A percentile compares a stretch with the other conserved stretches of the same genome.
Evolutionary conservation across 2,888 invertebrate species (phyloP).

Genomic region (Hirudinaria manillensis): DNA sequence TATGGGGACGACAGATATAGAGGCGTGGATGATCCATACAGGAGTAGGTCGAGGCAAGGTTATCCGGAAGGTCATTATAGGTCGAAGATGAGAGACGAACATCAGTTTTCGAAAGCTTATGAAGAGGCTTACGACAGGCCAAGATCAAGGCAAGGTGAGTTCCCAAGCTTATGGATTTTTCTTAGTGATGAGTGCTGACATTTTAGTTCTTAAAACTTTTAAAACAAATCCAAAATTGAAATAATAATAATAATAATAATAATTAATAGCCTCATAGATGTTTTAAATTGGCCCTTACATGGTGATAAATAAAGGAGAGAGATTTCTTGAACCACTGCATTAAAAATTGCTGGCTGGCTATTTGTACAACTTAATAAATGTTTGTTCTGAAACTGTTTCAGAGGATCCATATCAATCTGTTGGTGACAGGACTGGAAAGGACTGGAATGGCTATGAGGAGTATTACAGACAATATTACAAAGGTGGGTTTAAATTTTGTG

Average conservation of each 20-base stretch:
- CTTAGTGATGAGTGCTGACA: background rate
- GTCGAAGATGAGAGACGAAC: slow-evolving; percentile 34
- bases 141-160: slow-evolving; percentile 31
- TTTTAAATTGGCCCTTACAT: background rate
- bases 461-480: slow-evolving; percentile 25
- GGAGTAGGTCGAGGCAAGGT: slow-evolving; percentile 37
- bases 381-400: too few species aligned
- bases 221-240: background rate
- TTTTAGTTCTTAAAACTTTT: background rate
- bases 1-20: slow-evolving; percentile 11
- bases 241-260: background rate
- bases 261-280: background rate
- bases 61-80: slow-evolving; percentile 35
- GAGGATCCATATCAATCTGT: too few species aligned
- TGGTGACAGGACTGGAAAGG: slow-evolving; percentile 5
- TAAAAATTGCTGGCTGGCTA: too few species aligned
- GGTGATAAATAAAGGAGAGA: too few species aligned
- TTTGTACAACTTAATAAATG: too few species aligned
- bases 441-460: slow-evolving; percentile 16
- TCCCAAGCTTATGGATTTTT: too few species aligned
- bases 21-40: slow-evolving; percentile 26
- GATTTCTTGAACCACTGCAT: too few species aligned
- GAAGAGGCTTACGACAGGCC: slow-evolving; percentile 26
- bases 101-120: background rate
- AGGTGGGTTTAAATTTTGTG: background rate